phyloP scores from a whole-genome alignment of 2,797 vertebrate species.

The Cyprinodon diabolis region DNA sequence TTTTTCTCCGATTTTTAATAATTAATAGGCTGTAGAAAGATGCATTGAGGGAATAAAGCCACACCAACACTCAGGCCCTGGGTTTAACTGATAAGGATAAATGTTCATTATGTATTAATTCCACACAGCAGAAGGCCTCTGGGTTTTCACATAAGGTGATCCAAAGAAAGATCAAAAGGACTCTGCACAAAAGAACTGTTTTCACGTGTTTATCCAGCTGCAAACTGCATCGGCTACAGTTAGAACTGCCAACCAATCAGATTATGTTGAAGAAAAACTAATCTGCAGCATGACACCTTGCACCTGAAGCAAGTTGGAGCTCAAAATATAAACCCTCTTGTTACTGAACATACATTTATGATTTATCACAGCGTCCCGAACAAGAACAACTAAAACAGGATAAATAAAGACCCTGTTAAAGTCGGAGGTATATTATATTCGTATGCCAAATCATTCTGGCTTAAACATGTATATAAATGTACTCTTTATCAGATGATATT shows the following conservation, averaged over 20 bases:
- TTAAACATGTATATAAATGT: too few relatives aligned
- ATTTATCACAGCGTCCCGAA: not conserved
- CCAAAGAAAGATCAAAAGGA: slow-evolving; percentile 12
- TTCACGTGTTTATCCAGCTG: slow-evolving; percentile 2
- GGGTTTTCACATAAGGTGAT: not conserved
- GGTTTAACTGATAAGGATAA: not conserved
- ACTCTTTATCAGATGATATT: too few relatives aligned
- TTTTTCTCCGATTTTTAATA: not conserved
- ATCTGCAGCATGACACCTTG: not conserved
- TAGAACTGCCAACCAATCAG: slow-evolving; percentile 1
- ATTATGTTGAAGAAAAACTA: not conserved
- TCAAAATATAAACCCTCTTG: not conserved
- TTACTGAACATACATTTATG: not conserved
- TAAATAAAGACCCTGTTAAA: not conserved
- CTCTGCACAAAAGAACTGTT: not conserved
- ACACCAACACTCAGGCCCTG: not conserved
- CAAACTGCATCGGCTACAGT: slow-evolving; percentile 1
- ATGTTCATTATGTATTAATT: slow-evolving; percentile 6
- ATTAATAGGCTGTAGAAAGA: not conserved
- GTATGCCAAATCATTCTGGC: too few relatives aligned
- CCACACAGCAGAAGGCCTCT: slow-evolving; percentile 1
- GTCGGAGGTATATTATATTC: too few relatives aligned
- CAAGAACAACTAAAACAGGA: not conserved
- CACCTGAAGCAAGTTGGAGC: slow-evolving; percentile 5
- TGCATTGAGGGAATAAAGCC: not conserved